Base-by-base conservation (phyloP, 2,797 vertebrate genomes). In the Leucoraja ocellata region DNA sequence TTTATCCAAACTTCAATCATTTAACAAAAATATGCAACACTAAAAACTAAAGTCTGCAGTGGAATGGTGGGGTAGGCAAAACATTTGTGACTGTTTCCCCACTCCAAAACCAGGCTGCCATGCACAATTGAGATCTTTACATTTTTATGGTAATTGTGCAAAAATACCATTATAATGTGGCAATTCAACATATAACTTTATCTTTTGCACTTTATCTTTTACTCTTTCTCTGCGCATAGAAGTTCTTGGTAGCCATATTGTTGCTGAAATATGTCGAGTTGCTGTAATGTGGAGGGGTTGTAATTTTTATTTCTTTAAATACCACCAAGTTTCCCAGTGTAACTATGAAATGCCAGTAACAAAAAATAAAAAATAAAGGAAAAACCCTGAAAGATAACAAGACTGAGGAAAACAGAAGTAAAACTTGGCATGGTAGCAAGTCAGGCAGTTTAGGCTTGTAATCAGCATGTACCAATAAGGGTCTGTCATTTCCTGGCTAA, bases 401-500 rank as follows among this genome's bases (percentile, higher is more conserved):
- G 93, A 86, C 93, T 94, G 94, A 95, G 94, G 94, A 95, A 96
- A 96, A 95, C 94, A 96, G 96, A 96, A 96, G 94, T 94, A 95
- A 94, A 95, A 94, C 94, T 95, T 96, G 95, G 94, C 95, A 95
- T 94, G 94, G 95, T 95, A 93, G 94, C 95, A 95, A 94, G 94
- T 95, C 93, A 94, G 95, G 94, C 95, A 93, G 93, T 96, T 96
- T 95, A 93, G 94, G 94, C 93, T 95, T 94, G 83, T 96, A 96
- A 96, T 96, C 96, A 96, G 94, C 93, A 91, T 95, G 94, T 94
- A 94, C 95, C 94, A 95, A 96, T 95, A 95, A 96, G 94, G 95
- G 94, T 95, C 94, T 95, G 95, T 95, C 95, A 94, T 96, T 96
- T 97, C 96, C 95, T 96, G 95, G 94, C 95, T 96, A 95, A 96